Evolutionary conservation across 1,140 invertebrate species (phyloP).

Genomic region (Wiebesia pumilae): DNA sequence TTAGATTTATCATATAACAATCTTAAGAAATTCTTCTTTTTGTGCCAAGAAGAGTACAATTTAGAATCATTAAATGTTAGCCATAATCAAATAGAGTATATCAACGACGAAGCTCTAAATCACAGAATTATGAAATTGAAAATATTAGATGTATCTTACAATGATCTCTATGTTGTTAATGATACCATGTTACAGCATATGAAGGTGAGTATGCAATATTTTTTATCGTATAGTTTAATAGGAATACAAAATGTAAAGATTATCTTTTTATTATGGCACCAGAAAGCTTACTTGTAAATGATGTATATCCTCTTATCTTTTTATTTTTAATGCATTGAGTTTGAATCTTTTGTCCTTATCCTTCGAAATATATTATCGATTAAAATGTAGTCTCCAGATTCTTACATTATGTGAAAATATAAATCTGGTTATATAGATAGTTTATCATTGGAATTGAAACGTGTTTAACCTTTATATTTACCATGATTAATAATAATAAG

Average conservation of each 20-base stretch:
- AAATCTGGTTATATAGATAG: not conserved
- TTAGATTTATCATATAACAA: conserved; percentile 71
- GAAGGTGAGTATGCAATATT: conserved; percentile 59
- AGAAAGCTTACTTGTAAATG: not conserved
- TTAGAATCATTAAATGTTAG: conserved; percentile 68
- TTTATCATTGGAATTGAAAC: not conserved
- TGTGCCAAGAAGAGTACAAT: conserved; percentile 68
- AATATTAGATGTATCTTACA: conserved; percentile 69
- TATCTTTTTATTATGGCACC: not conserved
- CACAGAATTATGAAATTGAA: conserved; percentile 65
- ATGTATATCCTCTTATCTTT: too few relatives aligned
- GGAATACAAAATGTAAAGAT: not conserved
- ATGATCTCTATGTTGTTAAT: conserved; percentile 66
- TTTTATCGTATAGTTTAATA: not conserved
- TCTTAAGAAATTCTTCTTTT: conserved; percentile 69
- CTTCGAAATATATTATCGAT: too few relatives aligned
- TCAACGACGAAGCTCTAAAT: conserved; percentile 69
- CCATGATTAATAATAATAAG: not conserved
- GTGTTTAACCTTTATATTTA: not conserved
- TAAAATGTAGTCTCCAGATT: too few relatives aligned
- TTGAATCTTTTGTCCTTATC: not conserved
- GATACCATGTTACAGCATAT: conserved; percentile 71
- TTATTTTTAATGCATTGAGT: not conserved
- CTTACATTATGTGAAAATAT: too few relatives aligned
- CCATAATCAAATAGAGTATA: conserved; percentile 68